Evolutionary conservation across 1,140 invertebrate species (phyloP).

Genomic region (Pachypsylla venusta): DNA sequence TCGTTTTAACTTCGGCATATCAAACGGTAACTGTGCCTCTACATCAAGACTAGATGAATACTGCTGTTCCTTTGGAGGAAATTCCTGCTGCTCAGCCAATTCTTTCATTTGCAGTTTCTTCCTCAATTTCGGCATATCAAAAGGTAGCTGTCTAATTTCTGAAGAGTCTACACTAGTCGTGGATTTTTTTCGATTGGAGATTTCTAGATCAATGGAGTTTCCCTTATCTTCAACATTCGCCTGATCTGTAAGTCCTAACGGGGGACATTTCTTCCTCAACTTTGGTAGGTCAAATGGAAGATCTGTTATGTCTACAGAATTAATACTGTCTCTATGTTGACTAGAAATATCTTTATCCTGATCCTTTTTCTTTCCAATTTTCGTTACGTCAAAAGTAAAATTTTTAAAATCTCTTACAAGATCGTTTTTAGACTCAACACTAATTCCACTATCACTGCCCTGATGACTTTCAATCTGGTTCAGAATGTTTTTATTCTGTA

Average conservation of each 20-base stretch:
- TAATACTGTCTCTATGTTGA: neutral
- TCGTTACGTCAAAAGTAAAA: neutral
- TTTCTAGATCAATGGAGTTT: neutral
- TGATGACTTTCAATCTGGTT: slow-evolving; percentile 30
- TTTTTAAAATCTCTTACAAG: neutral
- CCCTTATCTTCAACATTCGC: neutral
- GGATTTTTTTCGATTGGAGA: no score
- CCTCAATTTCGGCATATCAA: slow-evolving; percentile 75
- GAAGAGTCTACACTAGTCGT: slow-evolving; percentile 54
- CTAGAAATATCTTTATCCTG: neutral
- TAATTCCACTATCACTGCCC: slow-evolving; percentile 72
- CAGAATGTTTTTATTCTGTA: slow-evolving; percentile 54
- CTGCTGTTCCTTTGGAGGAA: slow-evolving; percentile 4
- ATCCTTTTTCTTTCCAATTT: slow-evolving; percentile 4
- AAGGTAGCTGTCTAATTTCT: slow-evolving; percentile 61
- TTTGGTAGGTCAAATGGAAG: slow-evolving; percentile 85
- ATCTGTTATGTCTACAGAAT: slow-evolving; percentile 42
- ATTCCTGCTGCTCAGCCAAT: neutral
- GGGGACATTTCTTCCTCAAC: slow-evolving; percentile 42
- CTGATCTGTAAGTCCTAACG: slow-evolving; percentile 27
- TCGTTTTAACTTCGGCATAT: slow-evolving; percentile 17
- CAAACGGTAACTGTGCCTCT: slow-evolving; percentile 9
- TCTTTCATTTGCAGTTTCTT: slow-evolving; percentile 36
- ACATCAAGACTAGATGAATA: neutral
- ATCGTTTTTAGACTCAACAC: slow-evolving; percentile 56